Evolutionary conservation across 2,113 vertebrate species (phyloP), one percentile per base, ranked within the genome.

Genomic region (Myxocyprinus asiaticus): DNA sequence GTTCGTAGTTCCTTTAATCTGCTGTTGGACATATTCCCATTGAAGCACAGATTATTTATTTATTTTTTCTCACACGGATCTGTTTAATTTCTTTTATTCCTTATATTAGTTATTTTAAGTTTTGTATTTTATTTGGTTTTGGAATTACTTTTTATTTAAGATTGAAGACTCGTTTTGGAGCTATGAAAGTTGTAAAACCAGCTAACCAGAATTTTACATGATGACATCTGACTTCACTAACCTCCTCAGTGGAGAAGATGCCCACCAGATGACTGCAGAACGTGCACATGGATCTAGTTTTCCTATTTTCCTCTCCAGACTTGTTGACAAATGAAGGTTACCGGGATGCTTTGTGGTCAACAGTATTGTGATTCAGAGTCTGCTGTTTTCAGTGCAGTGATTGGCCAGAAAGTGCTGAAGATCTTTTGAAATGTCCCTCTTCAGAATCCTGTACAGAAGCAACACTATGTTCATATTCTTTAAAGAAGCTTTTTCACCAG

Each of bases 401-500:
- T 48, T 50, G 50, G 48, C 66, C 55, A 12, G 3, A 67, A 48
- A 58, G 63, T 7, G 10, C 75, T 9, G 43, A 50, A 63, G 82
- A 78, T 56, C 43, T 62, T 82, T 62, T 17, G 11, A 72, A 65
- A 65, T 69, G 47, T 67, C 5, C 44, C 51, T 55, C 10, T 15
- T 9, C 58, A 55, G 42, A 70, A 61, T 33, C 69, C 59, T 64
- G 43, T 77, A 71, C 74, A 67, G 75, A 77, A 84, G 66, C 22
- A 15, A 64, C 82, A 65, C 42, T 81, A 58, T 83, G 55, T 84
- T 78, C 33, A 9, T 77, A 12, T 76, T 78, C 65, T 72, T 78
- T 33, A 67, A 81, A 81, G 79, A 76, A 75, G 58, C 58, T 84
- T 81, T 77, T 50, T 70, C 76, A 81, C 75, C 65, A 73, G 69